Percentiles rank a stretch among this genome's conserved stretches.
These are phyloP conservation scores for Acanthiza pusilla DNA, from an alignment of 2,797 vertebrate species.

Conservation along the genomic window DNA sequence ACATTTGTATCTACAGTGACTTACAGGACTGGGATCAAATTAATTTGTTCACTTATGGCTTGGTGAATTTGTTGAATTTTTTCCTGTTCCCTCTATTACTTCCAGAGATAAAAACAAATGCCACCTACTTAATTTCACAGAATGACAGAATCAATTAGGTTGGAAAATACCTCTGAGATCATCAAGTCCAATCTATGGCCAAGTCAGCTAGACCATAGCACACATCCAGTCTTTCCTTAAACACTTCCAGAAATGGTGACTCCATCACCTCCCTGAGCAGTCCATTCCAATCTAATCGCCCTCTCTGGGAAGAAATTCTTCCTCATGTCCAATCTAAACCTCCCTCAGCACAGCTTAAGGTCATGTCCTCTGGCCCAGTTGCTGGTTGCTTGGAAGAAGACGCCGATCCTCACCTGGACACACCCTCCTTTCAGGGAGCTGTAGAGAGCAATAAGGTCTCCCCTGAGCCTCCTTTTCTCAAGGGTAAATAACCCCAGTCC, in stretches of 20 bases:
- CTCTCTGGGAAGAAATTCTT: no score
- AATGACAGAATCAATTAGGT: not conserved
- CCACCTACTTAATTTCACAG: not conserved
- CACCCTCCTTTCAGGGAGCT: rapidly evolving
- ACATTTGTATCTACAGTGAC: not conserved
- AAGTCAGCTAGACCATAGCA: not conserved
- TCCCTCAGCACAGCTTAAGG: no score
- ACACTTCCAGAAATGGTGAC: not conserved
- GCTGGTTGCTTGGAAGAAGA: no score
- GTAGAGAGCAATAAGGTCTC: no score
- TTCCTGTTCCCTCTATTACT: no score
- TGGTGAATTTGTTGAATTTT: not conserved
- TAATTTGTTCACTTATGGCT: rapidly evolving
- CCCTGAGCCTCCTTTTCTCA: not conserved
- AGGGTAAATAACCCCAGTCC: not conserved
- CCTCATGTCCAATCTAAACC: no score
- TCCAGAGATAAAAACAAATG: not conserved
- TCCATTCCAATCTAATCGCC: no score
- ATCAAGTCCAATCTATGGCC: not conserved
- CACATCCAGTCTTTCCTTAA: not conserved
- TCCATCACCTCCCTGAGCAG: no score
- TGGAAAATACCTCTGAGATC: not conserved
- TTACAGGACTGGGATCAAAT: not conserved
- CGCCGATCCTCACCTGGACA: not conserved
- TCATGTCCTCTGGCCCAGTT: no score